Percentiles rank a stretch among this genome's conserved stretches.
These are phyloP conservation scores for Anarhynchus alexandrinus DNA, from an alignment of 2,113 vertebrate species.

Conservation along the genomic window DNA sequence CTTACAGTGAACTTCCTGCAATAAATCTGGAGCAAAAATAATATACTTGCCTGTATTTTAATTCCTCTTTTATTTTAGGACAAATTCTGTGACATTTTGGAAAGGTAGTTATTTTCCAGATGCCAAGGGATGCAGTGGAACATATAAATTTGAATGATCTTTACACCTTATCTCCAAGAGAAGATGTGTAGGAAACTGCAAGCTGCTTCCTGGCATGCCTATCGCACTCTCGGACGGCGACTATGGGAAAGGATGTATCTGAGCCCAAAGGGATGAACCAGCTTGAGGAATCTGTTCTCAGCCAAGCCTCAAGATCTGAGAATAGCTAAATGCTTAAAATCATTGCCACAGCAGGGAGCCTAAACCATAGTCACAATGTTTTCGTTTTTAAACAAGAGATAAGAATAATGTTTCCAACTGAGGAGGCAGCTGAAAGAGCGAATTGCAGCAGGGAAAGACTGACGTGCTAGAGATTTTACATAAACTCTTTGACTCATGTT, in stretches of 20 bases:
- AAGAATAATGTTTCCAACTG: conserved; percentile 14
- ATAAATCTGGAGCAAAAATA: neutral
- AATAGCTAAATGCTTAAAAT: neutral
- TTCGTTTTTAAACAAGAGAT: conserved; percentile 23
- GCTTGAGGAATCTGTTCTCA: neutral
- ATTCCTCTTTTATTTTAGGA: neutral
- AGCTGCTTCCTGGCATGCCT: neutral
- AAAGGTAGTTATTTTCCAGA: neutral
- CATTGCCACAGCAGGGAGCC: neutral
- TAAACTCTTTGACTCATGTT: neutral
- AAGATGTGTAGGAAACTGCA: neutral
- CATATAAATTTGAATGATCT: neutral
- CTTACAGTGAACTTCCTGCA: neutral
- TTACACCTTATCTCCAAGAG: neutral
- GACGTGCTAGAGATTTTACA: neutral
- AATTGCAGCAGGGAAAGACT: neutral
- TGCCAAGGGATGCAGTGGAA: neutral
- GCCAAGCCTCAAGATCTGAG: neutral
- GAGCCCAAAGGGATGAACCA: neutral
- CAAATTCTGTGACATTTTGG: neutral
- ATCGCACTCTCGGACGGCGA: fast-evolving
- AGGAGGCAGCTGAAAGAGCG: neutral
- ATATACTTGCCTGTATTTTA: neutral
- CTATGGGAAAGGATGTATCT: neutral
- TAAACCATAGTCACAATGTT: neutral